Evolutionary conservation across 2,888 invertebrate species (phyloP), one percentile per base, ranked within the genome.

Genomic region (Drosophila phalerata): DNA sequence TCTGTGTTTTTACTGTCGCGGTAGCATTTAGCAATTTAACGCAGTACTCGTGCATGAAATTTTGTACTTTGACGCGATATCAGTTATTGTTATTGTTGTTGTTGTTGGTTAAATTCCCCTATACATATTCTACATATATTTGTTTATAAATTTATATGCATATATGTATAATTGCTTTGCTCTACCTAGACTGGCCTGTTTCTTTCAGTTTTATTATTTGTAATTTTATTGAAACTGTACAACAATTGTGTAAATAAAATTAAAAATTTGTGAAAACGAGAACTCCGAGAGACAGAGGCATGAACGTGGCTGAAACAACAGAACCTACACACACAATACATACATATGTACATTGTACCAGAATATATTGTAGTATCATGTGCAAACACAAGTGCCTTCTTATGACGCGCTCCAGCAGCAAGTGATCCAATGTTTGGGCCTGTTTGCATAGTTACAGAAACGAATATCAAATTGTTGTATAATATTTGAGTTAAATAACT

Each of bases 11-110:
- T 65, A 75, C 76, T 82, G 84, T 77, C 70, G 88, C 78, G 78
- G 86, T 79, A 88, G 76, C 77, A 80, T 85, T 85, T 83, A 88
- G 77, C 88, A 88, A 85, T 85, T 85, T 88, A 83, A 80, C 88
- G 88, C 74, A 83, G 84, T 81, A 85, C 85, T 85, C 88, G 85
- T 88, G 85, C 85, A 85, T 85, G 85, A 85, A 85, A 78, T 80
- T 79, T 63, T 77, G 82, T 80, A 79, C 81, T 85, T 82, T 85
- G 88, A 85, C 74, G 82, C 87, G 80, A 82, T 84, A 87, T 83
- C 88, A 87, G 82, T 79, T 78, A 69, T 75, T 73, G 40, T 45
- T 66, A 53, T 79, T 66, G 53, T 63, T 37, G 37, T 37, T 37
- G 37, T 5, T 28, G n/a, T n/a, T n/a, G n/a, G 60, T 62, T 58